Evolutionary conservation across 2,888 invertebrate species (phyloP), one percentile per base, ranked within the genome.

Genomic region (Eubasilissa splendida): DNA sequence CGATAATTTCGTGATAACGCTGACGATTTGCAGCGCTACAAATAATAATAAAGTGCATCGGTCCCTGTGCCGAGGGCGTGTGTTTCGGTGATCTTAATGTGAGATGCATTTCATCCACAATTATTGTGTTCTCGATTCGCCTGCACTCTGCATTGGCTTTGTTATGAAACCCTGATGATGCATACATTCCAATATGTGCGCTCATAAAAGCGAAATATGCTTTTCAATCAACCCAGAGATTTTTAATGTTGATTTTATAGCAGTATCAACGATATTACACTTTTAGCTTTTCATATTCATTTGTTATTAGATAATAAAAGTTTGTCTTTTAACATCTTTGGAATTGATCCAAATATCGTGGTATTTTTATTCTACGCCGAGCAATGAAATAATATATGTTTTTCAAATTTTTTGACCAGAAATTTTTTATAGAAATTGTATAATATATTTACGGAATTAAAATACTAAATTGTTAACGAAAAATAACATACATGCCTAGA

Each of bases 251-350:
- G n/a, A 31, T 0, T 7, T 63, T 7, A 42, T 42, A 63, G 63
- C 31, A 63, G 33, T 33, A 63, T 10, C 14, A 42, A 52, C 8
- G 68, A 68, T 68, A n/a, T 66, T 14, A 68, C 14, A 68, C 7
- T 50, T 42, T 59, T 8, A 60, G 5, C 12, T 50, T 60, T 31
- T 74, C 60, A 59, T 31, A 59, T 74, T n/a, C n/a, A 42, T 74
- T 59, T 68, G 5, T 66, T 68, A 77, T 77, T 68, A 66, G 56
- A 33, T 12, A 70, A 73, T 22, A 8, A 53, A 73, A 11, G 50
- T n/a, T 42, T 22, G 56, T 33, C 65, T 31, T 42, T 70, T 79
- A 73, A 79, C 79, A 79, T 54, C 74, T 63, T 79, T 79, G 79
- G 79, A 79, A 31, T 14, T 33, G 58, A 31, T 79, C 79, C 79